Conservation (phyloP, 2,888 invertebrate genomes). For the Chrysolina haemoptera region DNA sequence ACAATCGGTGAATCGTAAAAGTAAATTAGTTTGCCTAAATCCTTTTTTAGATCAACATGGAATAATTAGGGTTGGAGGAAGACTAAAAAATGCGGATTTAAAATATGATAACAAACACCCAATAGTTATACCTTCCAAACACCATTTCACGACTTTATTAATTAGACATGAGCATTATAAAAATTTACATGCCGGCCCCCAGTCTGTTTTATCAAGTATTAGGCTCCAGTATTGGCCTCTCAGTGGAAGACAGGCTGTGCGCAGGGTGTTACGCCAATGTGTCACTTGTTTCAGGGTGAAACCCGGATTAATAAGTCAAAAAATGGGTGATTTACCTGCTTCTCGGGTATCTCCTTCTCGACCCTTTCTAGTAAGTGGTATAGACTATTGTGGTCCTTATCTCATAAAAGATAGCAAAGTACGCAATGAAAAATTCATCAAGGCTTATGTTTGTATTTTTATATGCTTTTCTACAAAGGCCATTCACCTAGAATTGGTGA, state of each 20-base stretch:
- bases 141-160: not conserved
- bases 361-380: too few species aligned
- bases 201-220: slow-evolving; percentile 1
- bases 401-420: too few species aligned
- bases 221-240: slow-evolving; percentile 18
- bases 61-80: slow-evolving; percentile 24
- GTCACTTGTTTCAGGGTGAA: slow-evolving; percentile 5
- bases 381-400: too few species aligned
- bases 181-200: slow-evolving; percentile 18
- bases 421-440: too few species aligned
- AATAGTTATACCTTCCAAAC: slow-evolving; percentile 8
- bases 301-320: not conserved
- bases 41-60: slow-evolving; percentile 22
- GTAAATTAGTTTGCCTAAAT: slow-evolving; percentile 6
- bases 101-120: slow-evolving; percentile 7
- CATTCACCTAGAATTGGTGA: too few species aligned
- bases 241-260: not conserved
- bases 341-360: not conserved
- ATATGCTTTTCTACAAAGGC: too few species aligned
- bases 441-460: too few species aligned
- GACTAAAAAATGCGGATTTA: slow-evolving; percentile 6
- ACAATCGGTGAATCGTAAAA: not conserved
- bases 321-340: slow-evolving; percentile 11
- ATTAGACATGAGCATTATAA: slow-evolving; percentile 15
- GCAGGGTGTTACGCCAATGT: not conserved